Evolutionary conservation across 1,140 invertebrate species (phyloP).

Genomic region (Araneus ventricosus): DNA sequence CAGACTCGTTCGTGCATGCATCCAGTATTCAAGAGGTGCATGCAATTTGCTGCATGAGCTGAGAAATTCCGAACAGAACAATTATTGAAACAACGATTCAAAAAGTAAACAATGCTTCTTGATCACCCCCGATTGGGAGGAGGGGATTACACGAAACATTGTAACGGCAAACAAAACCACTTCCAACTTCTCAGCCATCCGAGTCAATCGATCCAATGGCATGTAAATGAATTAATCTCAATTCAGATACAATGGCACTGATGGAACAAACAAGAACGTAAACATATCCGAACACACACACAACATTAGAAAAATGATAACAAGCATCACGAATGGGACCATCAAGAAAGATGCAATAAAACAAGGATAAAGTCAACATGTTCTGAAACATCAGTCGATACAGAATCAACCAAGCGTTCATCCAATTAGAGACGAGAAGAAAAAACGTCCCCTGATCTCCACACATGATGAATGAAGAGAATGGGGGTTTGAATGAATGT

Average conservation of each 20-base stretch:
- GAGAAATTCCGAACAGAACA: too few species aligned
- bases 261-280: not conserved
- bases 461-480: not conserved
- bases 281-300: not conserved
- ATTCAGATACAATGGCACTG: not conserved
- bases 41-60: too few species aligned
- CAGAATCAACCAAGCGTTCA: not conserved
- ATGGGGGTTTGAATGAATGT: not conserved
- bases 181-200: too few species aligned
- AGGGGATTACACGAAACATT: too few species aligned
- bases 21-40: too few species aligned
- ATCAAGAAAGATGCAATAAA: not conserved
- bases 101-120: too few species aligned
- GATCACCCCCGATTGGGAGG: too few species aligned
- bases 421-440: not conserved
- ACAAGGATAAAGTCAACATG: slow-evolving; percentile 15
- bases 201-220: not conserved
- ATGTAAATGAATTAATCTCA: slow-evolving; percentile 7
- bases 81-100: too few species aligned
- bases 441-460: not conserved
- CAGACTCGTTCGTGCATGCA: too few species aligned
- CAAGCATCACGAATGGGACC: not conserved
- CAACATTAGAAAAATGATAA: not conserved
- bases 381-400: not conserved
- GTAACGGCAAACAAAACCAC: too few species aligned